A percentile compares a stretch with the other conserved stretches of the same genome.
Conservation (phyloP, 2,888 invertebrate species). For the Rapana venosa region DNA sequence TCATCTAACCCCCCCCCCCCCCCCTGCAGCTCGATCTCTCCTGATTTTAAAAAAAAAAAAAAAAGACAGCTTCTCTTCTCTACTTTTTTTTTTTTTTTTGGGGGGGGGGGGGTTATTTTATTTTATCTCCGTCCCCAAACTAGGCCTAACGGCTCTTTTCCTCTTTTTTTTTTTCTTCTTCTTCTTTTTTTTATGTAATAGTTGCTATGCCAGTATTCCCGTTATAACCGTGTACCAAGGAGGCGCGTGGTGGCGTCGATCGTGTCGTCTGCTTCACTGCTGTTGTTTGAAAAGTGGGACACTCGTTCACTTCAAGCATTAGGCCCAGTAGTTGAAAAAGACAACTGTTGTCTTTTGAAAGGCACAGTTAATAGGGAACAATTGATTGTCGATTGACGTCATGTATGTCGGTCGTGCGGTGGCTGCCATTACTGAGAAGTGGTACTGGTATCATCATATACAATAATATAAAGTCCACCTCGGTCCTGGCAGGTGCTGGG, state of each 20-base stretch:
- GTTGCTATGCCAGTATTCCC: conserved; percentile 20
- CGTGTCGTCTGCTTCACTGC: neutral
- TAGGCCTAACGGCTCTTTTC: neutral
- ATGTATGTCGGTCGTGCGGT: no score
- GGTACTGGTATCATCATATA: no score
- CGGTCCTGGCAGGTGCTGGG: no score
- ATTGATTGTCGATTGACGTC: no score
- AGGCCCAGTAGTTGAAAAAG: no score
- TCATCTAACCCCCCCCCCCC: no score
- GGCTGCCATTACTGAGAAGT: no score
- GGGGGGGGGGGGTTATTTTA: neutral
- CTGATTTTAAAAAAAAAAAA: no score
- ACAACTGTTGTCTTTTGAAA: neutral
- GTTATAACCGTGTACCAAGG: neutral
- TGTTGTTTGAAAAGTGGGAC: neutral
- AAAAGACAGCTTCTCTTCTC: no score
- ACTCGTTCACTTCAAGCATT: neutral
- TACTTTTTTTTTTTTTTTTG: no score
- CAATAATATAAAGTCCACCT: no score
- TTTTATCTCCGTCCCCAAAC: neutral
- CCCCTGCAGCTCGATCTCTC: no score
- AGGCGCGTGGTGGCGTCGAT: neutral
- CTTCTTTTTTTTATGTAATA: conserved; percentile 12
- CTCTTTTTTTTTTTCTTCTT: neutral
- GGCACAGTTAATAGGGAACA: neutral